Evolutionary conservation across 2,797 vertebrate species (phyloP).

Genomic region (Helarctos malayanus): DNA sequence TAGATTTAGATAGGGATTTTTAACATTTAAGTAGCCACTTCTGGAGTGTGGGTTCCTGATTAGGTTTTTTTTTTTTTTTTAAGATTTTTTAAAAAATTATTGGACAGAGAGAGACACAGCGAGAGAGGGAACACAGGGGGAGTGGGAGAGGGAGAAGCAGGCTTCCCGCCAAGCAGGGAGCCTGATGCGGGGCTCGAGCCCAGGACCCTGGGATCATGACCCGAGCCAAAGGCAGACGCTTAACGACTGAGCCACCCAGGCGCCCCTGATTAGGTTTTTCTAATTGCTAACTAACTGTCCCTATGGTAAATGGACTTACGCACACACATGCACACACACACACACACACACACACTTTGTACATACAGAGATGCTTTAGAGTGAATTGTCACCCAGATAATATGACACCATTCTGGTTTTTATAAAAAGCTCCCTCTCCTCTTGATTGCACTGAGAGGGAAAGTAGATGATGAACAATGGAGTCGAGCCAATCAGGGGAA

Average conservation of each 20-base stretch:
- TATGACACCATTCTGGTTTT: neutral
- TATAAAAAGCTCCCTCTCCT: slow-evolving; percentile 3
- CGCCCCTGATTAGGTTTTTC: neutral
- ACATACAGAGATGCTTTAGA: neutral
- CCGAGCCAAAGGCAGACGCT: too few species aligned
- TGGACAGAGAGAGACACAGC: too few species aligned
- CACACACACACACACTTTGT: neutral
- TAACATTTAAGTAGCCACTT: slow-evolving; percentile 22
- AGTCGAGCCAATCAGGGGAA: neutral
- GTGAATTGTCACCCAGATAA: neutral
- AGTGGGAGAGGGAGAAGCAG: too few species aligned
- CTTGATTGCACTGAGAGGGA: neutral
- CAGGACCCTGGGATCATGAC: too few species aligned
- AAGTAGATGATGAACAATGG: neutral
- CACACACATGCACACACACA: neutral
- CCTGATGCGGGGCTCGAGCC: too few species aligned
- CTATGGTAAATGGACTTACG: neutral
- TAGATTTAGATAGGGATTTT: slow-evolving; percentile 9
- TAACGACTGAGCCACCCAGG: too few species aligned
- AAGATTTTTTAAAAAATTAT: too few species aligned
- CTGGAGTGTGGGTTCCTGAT: neutral
- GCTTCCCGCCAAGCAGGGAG: too few species aligned
- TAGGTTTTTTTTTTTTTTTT: neutral
- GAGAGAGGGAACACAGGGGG: too few species aligned
- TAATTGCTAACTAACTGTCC: neutral